Percentiles rank a stretch among this genome's conserved stretches.
Conservation (phyloP, 2,888 invertebrate genomes). For the Halocaridina rubra region DNA sequence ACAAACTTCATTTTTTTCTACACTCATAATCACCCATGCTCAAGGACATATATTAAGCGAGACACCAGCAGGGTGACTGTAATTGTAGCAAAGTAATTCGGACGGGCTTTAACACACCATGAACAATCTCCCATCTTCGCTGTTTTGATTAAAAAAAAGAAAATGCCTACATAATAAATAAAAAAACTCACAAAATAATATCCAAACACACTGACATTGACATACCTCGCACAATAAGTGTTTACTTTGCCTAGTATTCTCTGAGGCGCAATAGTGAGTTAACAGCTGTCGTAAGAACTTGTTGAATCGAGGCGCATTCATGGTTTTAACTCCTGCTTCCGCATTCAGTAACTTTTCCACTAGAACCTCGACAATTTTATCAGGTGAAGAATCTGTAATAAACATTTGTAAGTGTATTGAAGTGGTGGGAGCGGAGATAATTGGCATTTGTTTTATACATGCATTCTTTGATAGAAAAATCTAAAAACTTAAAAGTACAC, state of each 20-base stretch:
- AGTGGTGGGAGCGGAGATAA: too few relatives aligned
- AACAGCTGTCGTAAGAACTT: slow-evolving; percentile 37
- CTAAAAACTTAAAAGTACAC: too few relatives aligned
- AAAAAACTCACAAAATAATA: not conserved
- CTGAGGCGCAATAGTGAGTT: slow-evolving; percentile 10
- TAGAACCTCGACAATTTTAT: slow-evolving; percentile 10
- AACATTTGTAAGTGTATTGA: not conserved
- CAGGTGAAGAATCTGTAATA: slow-evolving; percentile 5
- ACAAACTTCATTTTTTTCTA: too few relatives aligned
- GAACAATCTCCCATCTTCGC: too few relatives aligned
- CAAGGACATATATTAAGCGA: too few relatives aligned
- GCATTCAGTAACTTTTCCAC: slow-evolving; percentile 12
- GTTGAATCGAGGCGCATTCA: slow-evolving; percentile 42
- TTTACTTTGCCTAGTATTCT: slow-evolving; percentile 14
- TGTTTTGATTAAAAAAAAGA: too few relatives aligned
- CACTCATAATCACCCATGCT: too few relatives aligned
- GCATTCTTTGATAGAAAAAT: too few relatives aligned
- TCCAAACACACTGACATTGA: not conserved
- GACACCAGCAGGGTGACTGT: too few relatives aligned
- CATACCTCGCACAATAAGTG: slow-evolving; percentile 36
- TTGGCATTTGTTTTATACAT: too few relatives aligned
- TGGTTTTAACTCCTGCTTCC: not conserved
- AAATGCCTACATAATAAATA: not conserved
- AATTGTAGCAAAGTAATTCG: too few relatives aligned
- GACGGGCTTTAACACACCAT: too few relatives aligned